Evolutionary conservation across 2,797 vertebrate species (phyloP).

Genomic region (Somateria mollissima): DNA sequence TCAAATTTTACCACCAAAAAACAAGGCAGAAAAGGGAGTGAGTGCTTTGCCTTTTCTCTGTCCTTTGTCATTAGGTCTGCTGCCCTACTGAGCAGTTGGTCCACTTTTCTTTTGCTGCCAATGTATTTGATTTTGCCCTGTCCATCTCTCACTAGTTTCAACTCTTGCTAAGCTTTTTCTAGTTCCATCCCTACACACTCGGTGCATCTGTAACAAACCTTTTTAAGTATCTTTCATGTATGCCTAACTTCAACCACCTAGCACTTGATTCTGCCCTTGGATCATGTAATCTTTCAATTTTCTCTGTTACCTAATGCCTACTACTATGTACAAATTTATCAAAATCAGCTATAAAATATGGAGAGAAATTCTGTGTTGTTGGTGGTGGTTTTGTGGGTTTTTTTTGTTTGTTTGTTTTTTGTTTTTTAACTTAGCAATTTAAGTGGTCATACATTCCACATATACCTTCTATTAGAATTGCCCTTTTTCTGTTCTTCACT

Average conservation of each 20-base stretch:
- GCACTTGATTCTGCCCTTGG: neutral
- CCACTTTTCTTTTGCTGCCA: neutral
- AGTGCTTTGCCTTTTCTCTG: neutral
- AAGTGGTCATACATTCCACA: neutral
- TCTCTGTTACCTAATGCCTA: neutral
- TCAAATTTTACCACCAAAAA: neutral
- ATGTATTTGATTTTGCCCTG: neutral
- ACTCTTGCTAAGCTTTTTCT: neutral
- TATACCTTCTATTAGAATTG: neutral
- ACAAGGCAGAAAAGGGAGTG: neutral
- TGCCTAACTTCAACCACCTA: neutral
- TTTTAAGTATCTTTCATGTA: neutral
- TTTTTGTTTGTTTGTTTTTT: too few relatives aligned
- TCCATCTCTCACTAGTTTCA: neutral
- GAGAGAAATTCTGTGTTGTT: neutral
- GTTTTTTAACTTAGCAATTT: neutral
- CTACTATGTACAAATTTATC: neutral
- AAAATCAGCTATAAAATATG: neutral
- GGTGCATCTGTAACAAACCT: neutral
- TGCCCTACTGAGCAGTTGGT: neutral
- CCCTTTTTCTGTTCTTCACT: neutral
- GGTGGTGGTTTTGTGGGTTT: too few relatives aligned
- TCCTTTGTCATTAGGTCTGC: neutral
- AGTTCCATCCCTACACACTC: neutral
- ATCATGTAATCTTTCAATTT: neutral